These are phyloP conservation scores for Phalacrocorax aristotelis DNA, from an alignment of 2,113 vertebrate genomes.

Conservation along the genomic window DNA sequence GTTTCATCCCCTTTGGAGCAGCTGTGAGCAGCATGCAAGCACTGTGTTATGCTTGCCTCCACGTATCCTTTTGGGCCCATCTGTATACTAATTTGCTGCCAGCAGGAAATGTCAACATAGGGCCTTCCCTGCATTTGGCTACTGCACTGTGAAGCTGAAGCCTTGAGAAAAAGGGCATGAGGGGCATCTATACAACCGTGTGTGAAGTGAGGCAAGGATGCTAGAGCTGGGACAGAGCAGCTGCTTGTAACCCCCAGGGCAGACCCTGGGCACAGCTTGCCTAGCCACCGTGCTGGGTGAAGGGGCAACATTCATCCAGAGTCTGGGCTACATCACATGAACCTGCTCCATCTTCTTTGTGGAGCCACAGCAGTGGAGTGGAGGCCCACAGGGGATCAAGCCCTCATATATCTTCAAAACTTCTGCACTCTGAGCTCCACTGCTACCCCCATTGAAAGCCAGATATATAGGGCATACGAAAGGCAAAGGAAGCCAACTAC, in stretches of 20 bases:
- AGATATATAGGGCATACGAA: background rate
- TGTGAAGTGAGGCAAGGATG: background rate
- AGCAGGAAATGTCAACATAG: background rate
- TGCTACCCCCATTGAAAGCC: background rate
- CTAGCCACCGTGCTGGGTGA: fast-evolving
- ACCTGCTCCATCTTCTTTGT: background rate
- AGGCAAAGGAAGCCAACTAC: background rate
- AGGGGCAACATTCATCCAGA: background rate
- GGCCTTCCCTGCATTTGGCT: background rate
- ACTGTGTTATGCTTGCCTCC: background rate
- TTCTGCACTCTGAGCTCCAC: background rate
- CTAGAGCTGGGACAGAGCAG: background rate
- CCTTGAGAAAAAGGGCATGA: background rate
- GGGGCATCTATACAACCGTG: background rate
- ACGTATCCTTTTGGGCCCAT: background rate
- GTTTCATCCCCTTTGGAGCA: background rate
- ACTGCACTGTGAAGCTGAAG: background rate
- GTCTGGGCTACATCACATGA: fast-evolving
- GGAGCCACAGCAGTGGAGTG: background rate
- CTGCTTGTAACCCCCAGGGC: background rate
- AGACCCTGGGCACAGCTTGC: fast-evolving
- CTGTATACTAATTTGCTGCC: background rate
- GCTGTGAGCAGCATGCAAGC: background rate
- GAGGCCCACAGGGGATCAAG: background rate
- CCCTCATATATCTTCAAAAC: background rate